Evolutionary conservation across 2,888 invertebrate genomes (phyloP).

Genomic region (Bombyx huttoni): DNA sequence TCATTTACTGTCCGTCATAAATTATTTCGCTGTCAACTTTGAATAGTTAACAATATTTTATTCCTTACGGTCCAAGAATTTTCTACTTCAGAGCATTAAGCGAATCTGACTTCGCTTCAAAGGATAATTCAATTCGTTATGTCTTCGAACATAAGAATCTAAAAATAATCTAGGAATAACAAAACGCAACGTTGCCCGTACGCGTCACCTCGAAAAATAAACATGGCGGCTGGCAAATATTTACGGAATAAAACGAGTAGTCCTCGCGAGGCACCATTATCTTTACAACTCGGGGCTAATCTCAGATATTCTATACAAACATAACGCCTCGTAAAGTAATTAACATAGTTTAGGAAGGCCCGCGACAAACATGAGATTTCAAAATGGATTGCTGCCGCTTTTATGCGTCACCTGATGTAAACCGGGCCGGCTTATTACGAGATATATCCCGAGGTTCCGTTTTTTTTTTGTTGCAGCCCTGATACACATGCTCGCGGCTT

Average conservation of each 20-base stretch:
- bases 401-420: not conserved
- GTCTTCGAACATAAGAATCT: not conserved
- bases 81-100: no score
- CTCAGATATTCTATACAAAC: conserved; percentile 3
- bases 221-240: conserved; percentile 2
- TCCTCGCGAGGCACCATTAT: conserved; percentile 6
- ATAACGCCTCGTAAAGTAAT: conserved; percentile 1
- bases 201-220: not conserved
- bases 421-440: no score
- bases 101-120: no score
- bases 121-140: no score
- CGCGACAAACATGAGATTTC: not conserved
- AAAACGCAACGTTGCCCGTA: not conserved
- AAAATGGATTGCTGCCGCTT: not conserved
- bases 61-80: no score
- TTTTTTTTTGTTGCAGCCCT: no score
- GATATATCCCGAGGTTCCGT: no score
- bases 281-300: conserved; percentile 12
- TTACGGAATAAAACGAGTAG: conserved; percentile 13
- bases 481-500: no score
- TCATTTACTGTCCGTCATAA: not conserved
- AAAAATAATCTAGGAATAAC: not conserved
- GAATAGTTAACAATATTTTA: no score
- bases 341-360: conserved; percentile 3
- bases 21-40: not conserved